Evolutionary conservation across 2,888 invertebrate species (phyloP).

Genomic region (Lasioglossum villosulum): DNA sequence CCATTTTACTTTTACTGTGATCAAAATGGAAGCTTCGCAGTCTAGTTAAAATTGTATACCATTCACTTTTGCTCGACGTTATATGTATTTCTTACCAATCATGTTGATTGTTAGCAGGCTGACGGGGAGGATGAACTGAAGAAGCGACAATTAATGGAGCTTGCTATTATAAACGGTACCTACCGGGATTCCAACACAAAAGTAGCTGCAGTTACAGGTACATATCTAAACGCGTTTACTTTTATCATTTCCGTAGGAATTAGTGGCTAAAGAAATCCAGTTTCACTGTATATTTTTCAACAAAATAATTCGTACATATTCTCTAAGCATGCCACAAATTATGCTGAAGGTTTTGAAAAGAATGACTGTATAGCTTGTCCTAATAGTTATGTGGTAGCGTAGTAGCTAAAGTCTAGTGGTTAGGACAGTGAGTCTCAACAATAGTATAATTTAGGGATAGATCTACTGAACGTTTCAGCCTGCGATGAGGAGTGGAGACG

Average conservation of each 20-base stretch:
- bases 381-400: background rate
- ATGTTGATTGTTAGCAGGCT: conserved; percentile 90
- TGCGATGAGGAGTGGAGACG: conserved; percentile 95
- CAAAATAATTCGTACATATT: background rate
- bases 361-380: background rate
- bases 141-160: conserved; percentile 99
- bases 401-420: background rate
- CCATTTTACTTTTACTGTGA: background rate
- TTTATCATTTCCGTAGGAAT: background rate
- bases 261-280: background rate
- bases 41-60: background rate
- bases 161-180: conserved; percentile 99
- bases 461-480: conserved; percentile 86
- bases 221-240: conserved; percentile 55
- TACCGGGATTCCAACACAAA: conserved; percentile 98
- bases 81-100: conserved; percentile 74
- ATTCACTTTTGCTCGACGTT: background rate
- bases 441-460: conserved; percentile 9
- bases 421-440: background rate
- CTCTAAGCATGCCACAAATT: background rate
- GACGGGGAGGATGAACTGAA: conserved; percentile 99
- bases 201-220: conserved; percentile 94
- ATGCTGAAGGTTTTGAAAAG: background rate
- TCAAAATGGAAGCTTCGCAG: background rate
- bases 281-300: background rate